Conservation (phyloP, 2,113 vertebrate species). For the Oryctolagus cuniculus region mOryCun1.1 NC_091448.1:34867501-34868000, state of each 20-base stretch:
- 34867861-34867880: too few relatives aligned
- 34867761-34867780: conserved; percentile 56
- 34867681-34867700: conserved; percentile 25
- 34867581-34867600: too few relatives aligned
- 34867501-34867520: too few relatives aligned
- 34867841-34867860: not conserved
- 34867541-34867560: too few relatives aligned
- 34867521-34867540: too few relatives aligned
- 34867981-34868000: too few relatives aligned
- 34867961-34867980: too few relatives aligned
- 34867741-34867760: conserved; percentile 20
- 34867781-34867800: conserved; percentile 21
- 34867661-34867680: not conserved
- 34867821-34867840: not conserved
- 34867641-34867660: conserved; percentile 16
- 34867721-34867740: conserved; percentile 48
- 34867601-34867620: conserved; percentile 13
- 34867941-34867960: too few relatives aligned
- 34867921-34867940: too few relatives aligned
- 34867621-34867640: not conserved
- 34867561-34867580: too few relatives aligned
- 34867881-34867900: too few relatives aligned
- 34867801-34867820: conserved; percentile 49
- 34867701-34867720: conserved; percentile 47
- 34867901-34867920: too few relatives aligned